phyloP scores from a whole-genome alignment of 2,797 vertebrate species.

The Dallia pectoralis region DNA sequence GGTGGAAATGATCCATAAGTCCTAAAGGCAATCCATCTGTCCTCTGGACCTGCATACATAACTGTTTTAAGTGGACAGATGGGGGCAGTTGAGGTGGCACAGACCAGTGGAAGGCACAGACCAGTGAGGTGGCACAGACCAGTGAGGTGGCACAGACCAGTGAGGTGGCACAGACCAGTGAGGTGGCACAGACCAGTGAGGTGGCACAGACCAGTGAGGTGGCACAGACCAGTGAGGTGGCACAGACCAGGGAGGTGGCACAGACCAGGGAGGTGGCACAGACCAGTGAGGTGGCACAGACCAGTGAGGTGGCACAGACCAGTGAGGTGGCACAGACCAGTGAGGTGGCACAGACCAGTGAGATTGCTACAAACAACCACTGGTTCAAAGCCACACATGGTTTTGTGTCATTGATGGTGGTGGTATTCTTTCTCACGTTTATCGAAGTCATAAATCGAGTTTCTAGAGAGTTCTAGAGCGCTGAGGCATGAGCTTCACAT shows the following conservation, averaged over 20 bases:
- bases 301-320: slow-evolving; percentile 59
- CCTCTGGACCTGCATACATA: slow-evolving; percentile 71
- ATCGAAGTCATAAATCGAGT: too few relatives aligned
- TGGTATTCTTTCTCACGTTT: too few relatives aligned
- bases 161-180: slow-evolving; percentile 63
- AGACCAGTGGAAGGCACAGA: slow-evolving; percentile 62
- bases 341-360: slow-evolving; percentile 58
- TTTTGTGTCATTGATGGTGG: neutral
- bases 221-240: slow-evolving; percentile 60
- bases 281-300: slow-evolving; percentile 63
- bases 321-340: slow-evolving; percentile 59
- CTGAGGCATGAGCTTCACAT: too few relatives aligned
- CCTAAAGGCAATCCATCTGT: slow-evolving; percentile 60
- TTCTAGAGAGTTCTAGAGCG: too few relatives aligned
- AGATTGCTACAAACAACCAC: neutral
- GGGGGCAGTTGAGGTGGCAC: slow-evolving; percentile 53
- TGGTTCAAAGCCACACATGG: neutral
- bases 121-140: slow-evolving; percentile 59
- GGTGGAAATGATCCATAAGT: slow-evolving; percentile 36
- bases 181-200: slow-evolving; percentile 62
- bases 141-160: slow-evolving; percentile 59
- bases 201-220: slow-evolving; percentile 59
- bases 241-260: slow-evolving; percentile 61
- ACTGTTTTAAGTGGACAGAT: slow-evolving; percentile 58
- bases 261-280: slow-evolving; percentile 59